phyloP scores from a whole-genome alignment of 2,113 vertebrate species.

The Zingel zingel region DNA sequence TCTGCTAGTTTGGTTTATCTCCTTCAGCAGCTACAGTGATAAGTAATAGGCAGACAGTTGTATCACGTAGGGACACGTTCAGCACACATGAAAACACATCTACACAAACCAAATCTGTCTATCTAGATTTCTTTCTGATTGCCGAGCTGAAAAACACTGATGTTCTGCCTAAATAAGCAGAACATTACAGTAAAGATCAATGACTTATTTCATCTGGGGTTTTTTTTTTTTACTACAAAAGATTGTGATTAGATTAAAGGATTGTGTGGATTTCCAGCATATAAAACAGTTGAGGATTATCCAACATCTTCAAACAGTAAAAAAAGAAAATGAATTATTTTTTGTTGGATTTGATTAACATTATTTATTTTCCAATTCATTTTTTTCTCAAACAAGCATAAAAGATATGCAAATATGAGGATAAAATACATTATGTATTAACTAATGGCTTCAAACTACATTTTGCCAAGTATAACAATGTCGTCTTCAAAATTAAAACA shows the following conservation, averaged over 20 bases:
- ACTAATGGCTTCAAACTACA: neutral
- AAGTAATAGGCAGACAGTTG: conserved; percentile 36
- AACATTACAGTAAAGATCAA: conserved; percentile 68
- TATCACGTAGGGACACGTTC: conserved; percentile 56
- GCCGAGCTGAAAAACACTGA: conserved; percentile 58
- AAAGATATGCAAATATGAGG: neutral
- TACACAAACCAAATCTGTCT: conserved; percentile 56
- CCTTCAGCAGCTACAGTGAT: conserved; percentile 90
- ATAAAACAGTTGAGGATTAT: conserved; percentile 60
- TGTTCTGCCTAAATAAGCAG: conserved; percentile 59
- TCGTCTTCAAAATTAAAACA: neutral
- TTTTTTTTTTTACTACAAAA: conserved; percentile 50
- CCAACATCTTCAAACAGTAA: conserved; percentile 58
- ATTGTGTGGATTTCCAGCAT: conserved; percentile 64
- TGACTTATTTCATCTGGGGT: conserved; percentile 59
- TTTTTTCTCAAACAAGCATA: conserved; percentile 11
- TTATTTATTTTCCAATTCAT: conserved; percentile 10
- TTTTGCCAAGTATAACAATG: neutral
- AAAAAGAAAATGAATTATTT: conserved; percentile 40
- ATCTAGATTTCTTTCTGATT: conserved; percentile 43
- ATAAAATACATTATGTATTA: neutral
- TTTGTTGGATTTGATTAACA: conserved; percentile 14
- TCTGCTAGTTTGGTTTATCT: conserved; percentile 95
- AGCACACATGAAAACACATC: conserved; percentile 49
- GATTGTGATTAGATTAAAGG: conserved; percentile 62